Percentiles rank a stretch among this genome's conserved stretches.
phyloP scores from a whole-genome alignment of 2,888 invertebrate species.

The Dolichomitus sp. region DNA sequence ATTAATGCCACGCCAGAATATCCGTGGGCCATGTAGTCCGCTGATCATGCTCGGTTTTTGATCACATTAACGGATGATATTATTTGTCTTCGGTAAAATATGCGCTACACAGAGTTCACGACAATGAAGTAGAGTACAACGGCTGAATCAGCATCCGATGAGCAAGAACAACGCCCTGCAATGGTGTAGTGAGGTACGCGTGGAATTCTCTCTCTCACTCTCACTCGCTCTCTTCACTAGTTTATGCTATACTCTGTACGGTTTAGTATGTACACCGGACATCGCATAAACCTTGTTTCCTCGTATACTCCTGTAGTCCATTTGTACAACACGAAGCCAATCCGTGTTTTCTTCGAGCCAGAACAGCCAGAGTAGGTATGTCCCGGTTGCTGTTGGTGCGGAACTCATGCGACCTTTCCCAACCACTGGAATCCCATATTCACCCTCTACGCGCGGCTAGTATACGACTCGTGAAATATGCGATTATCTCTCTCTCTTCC shows the following conservation, averaged over 20 bases:
- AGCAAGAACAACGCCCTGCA: conserved; percentile 31
- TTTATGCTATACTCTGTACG: conserved; percentile 57
- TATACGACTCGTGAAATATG: conserved; percentile 37
- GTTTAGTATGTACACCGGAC: conserved; percentile 58
- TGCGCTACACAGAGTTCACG: conserved; percentile 17
- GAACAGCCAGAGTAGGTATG: background rate
- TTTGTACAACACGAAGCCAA: conserved; percentile 59
- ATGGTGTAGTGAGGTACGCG: conserved; percentile 12
- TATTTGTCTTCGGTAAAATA: conserved; percentile 22
- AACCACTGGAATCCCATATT: conserved; percentile 26
- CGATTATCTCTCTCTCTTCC: conserved; percentile 27
- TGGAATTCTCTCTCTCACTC: conserved; percentile 22
- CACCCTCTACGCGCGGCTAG: background rate
- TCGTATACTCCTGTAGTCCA: conserved; percentile 47
- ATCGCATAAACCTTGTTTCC: conserved; percentile 63
- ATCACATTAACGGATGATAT: conserved; percentile 25
- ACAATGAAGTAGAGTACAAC: conserved; percentile 29
- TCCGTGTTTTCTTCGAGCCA: conserved; percentile 54
- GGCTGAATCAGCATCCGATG: conserved; percentile 25
- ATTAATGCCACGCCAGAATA: background rate
- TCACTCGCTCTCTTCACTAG: conserved; percentile 20
- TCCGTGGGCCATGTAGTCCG: background rate
- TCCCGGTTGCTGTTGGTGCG: conserved; percentile 18
- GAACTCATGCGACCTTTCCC: conserved; percentile 25
- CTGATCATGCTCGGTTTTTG: background rate